A percentile compares a stretch with the other conserved stretches of the same genome.
These are phyloP conservation scores for Andrena dorsata DNA, from an alignment of 2,888 invertebrate genomes.

Conservation along the genomic window DNA sequence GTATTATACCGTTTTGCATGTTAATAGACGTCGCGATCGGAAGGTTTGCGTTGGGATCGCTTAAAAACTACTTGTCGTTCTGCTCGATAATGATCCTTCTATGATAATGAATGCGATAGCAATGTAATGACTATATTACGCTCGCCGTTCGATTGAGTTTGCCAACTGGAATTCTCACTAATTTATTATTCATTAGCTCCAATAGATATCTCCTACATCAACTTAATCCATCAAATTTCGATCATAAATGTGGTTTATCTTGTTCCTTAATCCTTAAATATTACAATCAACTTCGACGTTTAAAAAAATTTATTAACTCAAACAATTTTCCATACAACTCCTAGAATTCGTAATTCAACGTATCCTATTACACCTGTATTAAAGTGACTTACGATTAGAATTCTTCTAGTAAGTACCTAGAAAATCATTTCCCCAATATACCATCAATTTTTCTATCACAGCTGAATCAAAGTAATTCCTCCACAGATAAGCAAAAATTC, in stretches of 20 bases:
- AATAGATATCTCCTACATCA: slow-evolving; percentile 16
- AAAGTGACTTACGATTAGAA: too few species aligned
- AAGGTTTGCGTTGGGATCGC: slow-evolving; percentile 1
- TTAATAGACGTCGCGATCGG: slow-evolving; percentile 22
- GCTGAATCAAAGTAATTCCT: too few species aligned
- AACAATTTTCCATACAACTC: too few species aligned
- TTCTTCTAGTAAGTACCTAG: too few species aligned
- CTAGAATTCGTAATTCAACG: too few species aligned
- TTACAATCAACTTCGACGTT: too few species aligned
- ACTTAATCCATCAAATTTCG: slow-evolving; percentile 24
- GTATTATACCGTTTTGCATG: slow-evolving; percentile 35
- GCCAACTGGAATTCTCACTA: slow-evolving; percentile 29
- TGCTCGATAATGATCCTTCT: slow-evolving; percentile 43
- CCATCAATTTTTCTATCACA: too few species aligned
- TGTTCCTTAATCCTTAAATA: slow-evolving; percentile 1
- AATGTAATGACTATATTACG: slow-evolving; percentile 38
- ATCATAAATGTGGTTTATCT: not conserved
- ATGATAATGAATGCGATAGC: slow-evolving; percentile 50
- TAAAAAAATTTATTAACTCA: too few species aligned
- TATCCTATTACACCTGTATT: too few species aligned
- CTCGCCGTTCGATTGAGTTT: not conserved
- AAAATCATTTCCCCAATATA: too few species aligned
- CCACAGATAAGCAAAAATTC: too few species aligned
- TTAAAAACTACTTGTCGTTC: slow-evolving; percentile 40
- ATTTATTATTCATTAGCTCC: slow-evolving; percentile 52